These are phyloP conservation scores for Acrobasis consociella DNA, from an alignment of 2,888 invertebrate species.

Conservation along the genomic window DNA sequence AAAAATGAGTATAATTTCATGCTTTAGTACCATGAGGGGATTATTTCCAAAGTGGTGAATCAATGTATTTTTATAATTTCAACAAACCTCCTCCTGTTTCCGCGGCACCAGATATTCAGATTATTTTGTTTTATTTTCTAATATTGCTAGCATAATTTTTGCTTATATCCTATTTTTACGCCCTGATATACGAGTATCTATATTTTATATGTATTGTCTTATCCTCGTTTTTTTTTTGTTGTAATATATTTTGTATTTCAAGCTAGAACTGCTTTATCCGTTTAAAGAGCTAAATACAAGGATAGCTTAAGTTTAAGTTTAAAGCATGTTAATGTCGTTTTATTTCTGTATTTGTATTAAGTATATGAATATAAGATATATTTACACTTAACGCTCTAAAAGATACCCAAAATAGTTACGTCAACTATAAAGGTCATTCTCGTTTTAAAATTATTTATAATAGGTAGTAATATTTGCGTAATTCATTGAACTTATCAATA, in stretches of 20 bases:
- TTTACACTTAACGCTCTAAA: background rate
- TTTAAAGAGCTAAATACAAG: conserved; percentile 1
- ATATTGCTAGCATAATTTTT: conserved; percentile 42
- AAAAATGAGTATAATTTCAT: conserved; percentile 35
- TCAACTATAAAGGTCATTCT: conserved; percentile 13
- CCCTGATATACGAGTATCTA: conserved; percentile 61
- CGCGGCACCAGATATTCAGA: conserved; percentile 55
- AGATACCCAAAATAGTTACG: conserved; percentile 1
- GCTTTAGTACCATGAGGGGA: conserved; percentile 72
- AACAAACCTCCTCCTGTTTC: conserved; percentile 80
- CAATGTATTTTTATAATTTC: conserved; percentile 50
- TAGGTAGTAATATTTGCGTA: conserved; percentile 9
- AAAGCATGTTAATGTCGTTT: conserved; percentile 20
- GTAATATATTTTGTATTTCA: conserved; percentile 27
- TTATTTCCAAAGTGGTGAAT: conserved; percentile 37
- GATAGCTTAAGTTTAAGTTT: conserved; percentile 14
- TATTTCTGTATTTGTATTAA: conserved; percentile 12
- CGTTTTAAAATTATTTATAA: conserved; percentile 7
- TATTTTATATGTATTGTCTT: conserved; percentile 45
- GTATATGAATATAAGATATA: background rate
- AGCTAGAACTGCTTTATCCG: conserved; percentile 17
- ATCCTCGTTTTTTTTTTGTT: conserved; percentile 41
- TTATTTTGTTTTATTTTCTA: conserved; percentile 50
- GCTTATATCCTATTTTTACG: conserved; percentile 66
- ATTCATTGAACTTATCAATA: conserved; percentile 19